Base-by-base conservation (phyloP, 2,888 invertebrate genomes). In the Dynastes maya region DNA sequence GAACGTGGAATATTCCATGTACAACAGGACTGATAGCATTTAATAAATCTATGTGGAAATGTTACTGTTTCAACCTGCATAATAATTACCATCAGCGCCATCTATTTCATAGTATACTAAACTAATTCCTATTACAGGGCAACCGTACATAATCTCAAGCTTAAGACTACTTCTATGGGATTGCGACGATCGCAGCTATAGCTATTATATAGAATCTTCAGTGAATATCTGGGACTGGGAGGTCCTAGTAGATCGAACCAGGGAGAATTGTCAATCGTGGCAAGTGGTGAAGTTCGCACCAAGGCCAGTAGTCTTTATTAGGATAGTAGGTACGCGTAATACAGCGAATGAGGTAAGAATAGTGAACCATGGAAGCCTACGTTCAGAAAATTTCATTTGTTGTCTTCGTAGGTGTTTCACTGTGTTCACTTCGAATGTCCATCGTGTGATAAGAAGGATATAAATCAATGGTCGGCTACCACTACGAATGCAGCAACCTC, bases 391-490 rank as follows among this genome's bases (percentile, higher is more conserved):
- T 32, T 2, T 4, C 4, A 32, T 32, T 32, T 5, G 32, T 32
- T 32, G 32, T 5, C 32, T 32, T 32, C 80, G 87, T 84, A 97
- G 96, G 97, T 98, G 77, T 99, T 99, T 89, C 98, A 99, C 88
- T 95, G 98, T 87, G 99, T 99, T 76, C 99, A 99, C 90, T 95
- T 99, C 89, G 99, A 99, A 90, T 97, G 97, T 84, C 98, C 99
- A 5, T 94, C 96, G 45, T 94, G 94, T 81, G 85, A 85, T 78
- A 81, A 82, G 78, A 87, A 87, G 80, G 86, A 86, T 63, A 78
- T 82, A 67, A 79, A 63, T 55, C 81, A 81, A 37, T 81, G 81
- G 82, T 70, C 78, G 6, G 58, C 79, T 9, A 16, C 78, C 13
- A 79, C 81, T 5, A 27, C 77, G 6, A 80, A 72, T 65, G 51